Percentiles rank a stretch among this genome's conserved stretches.
These are phyloP conservation scores for Malurus splendens DNA, from an alignment of 2,797 vertebrate genomes.

Conservation along the genomic window DNA sequence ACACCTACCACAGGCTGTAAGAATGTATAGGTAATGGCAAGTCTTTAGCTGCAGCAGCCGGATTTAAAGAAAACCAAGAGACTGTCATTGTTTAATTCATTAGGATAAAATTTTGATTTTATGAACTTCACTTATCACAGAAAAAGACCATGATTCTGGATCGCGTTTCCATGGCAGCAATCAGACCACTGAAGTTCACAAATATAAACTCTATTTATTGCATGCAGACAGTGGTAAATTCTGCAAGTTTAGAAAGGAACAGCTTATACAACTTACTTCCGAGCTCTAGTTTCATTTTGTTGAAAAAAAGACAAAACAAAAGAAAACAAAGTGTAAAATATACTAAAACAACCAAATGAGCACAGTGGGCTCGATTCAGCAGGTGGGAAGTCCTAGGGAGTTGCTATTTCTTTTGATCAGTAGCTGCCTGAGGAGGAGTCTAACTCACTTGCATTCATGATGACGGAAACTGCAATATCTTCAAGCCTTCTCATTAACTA, in stretches of 20 bases:
- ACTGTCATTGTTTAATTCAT: background rate
- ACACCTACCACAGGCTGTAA: background rate
- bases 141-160: conserved; percentile 87
- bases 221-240: conserved; percentile 95
- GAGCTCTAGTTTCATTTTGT: conserved; percentile 99
- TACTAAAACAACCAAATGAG: conserved; percentile 64
- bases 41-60: conserved; percentile 69
- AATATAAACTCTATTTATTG: conserved; percentile 84
- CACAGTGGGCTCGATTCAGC: conserved; percentile 66
- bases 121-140: conserved; percentile 94
- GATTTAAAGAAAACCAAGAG: conserved; percentile 60
- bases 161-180: conserved; percentile 79
- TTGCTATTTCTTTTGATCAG: background rate
- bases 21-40: conserved; percentile 4
- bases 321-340: conserved; percentile 92
- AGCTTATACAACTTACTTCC: conserved; percentile 95
- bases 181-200: conserved; percentile 84
- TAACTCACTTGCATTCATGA: background rate
- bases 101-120: conserved; percentile 11
- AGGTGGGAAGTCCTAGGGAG: background rate
- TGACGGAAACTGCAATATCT: background rate
- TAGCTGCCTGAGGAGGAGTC: background rate
- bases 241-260: conserved; percentile 84
- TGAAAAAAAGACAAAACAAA: conserved; percentile 97
- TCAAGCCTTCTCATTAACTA: background rate